Evolutionary conservation across 2,113 vertebrate species (phyloP).

Genomic region (Eulacestoma nigropectus): DNA sequence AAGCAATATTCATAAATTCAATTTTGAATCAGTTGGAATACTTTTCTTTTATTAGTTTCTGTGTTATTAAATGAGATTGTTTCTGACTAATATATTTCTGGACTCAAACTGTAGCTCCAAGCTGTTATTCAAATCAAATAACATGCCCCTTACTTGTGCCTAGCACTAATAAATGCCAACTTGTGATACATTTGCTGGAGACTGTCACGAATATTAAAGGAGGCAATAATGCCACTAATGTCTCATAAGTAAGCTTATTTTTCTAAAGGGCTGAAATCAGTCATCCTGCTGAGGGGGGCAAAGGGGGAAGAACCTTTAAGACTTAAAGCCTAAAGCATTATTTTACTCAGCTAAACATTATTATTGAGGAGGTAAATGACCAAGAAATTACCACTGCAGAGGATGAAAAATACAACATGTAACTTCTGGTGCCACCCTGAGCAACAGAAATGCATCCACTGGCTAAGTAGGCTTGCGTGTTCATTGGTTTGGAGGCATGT

Average conservation of each 20-base stretch:
- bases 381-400: slow-evolving; percentile 39
- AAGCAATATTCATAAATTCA: slow-evolving; percentile 99
- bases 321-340: slow-evolving; percentile 63
- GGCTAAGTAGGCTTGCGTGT: background rate
- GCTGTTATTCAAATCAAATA: slow-evolving; percentile 99
- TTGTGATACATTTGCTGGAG: slow-evolving; percentile 93
- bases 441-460: slow-evolving; percentile 9
- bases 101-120: slow-evolving; percentile 89
- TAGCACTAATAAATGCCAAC: slow-evolving; percentile 98
- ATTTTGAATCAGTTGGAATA: slow-evolving; percentile 93
- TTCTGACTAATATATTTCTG: slow-evolving; percentile 99
- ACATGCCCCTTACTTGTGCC: slow-evolving; percentile 98
- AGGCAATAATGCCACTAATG: slow-evolving; percentile 82
- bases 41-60: slow-evolving; percentile 99
- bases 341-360: slow-evolving; percentile 54
- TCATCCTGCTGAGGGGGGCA: slow-evolving; percentile 55
- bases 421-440: slow-evolving; percentile 43
- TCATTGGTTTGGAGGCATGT: slow-evolving; percentile 20
- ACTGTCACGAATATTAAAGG: slow-evolving; percentile 83
- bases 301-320: slow-evolving; percentile 54
- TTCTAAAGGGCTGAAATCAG: slow-evolving; percentile 73
- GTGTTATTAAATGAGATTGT: slow-evolving; percentile 99
- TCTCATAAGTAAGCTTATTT: slow-evolving; percentile 79
- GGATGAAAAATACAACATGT: slow-evolving; percentile 23
- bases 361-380: slow-evolving; percentile 31